phyloP scores from a whole-genome alignment of 2,113 vertebrate species.

The Pollachius pollachius region DNA sequence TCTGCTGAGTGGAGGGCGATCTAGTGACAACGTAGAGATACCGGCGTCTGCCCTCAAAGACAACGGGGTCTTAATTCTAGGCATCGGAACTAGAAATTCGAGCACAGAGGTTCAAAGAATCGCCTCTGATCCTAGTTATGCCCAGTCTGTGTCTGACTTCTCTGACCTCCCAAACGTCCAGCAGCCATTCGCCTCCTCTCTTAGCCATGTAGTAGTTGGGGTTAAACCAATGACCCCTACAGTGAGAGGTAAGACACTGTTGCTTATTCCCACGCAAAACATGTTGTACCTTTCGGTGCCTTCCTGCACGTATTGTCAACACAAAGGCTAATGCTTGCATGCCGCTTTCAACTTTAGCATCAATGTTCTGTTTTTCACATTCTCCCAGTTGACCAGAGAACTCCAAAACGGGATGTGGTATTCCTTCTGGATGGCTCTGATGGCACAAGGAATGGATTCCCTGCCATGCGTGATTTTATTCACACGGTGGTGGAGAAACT shows the following conservation, averaged over 20 bases:
- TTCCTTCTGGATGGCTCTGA: too few species aligned
- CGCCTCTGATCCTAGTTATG: constrained; percentile 36
- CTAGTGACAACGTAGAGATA: constrained; percentile 42
- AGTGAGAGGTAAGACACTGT: constrained; percentile 26
- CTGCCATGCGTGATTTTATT: too few species aligned
- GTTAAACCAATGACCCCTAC: constrained; percentile 14
- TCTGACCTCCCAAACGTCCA: background rate
- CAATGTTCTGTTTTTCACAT: background rate
- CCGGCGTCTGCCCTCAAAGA: constrained; percentile 51
- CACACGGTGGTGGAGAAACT: too few species aligned
- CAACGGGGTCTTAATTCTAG: constrained; percentile 18
- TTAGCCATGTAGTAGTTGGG: background rate
- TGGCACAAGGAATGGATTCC: too few species aligned
- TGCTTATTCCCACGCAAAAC: too few species aligned
- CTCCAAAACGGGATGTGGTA: too few species aligned
- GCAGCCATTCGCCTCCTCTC: too few species aligned
- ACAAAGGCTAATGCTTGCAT: too few species aligned
- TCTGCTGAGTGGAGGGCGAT: constrained; percentile 44
- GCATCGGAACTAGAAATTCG: constrained; percentile 46
- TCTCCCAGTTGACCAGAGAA: too few species aligned
- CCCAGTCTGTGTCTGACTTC: constrained; percentile 27
- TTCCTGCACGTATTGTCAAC: too few species aligned
- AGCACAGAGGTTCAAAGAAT: constrained; percentile 46
- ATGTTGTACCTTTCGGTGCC: too few species aligned
- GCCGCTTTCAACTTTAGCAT: background rate